These are phyloP conservation scores for Lateolabrax maculatus DNA, from an alignment of 2,797 vertebrate species.

Conservation along the genomic window DNA sequence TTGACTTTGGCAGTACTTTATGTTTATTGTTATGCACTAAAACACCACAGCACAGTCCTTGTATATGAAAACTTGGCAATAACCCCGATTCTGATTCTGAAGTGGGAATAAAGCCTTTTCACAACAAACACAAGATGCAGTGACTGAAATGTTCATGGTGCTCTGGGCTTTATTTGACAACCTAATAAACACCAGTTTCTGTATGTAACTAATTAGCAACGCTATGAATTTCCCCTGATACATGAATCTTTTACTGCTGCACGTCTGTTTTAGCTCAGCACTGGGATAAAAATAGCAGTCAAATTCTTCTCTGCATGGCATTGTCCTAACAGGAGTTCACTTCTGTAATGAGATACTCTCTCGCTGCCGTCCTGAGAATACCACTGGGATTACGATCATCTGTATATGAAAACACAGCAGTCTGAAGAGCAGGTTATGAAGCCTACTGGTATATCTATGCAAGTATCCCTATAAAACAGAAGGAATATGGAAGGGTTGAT, in stretches of 20 bases:
- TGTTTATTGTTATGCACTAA: no score
- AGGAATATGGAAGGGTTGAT: neutral
- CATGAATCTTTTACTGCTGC: constrained; percentile 8
- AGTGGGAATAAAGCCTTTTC: neutral
- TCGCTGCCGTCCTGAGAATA: constrained; percentile 21
- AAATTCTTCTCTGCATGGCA: constrained; percentile 40
- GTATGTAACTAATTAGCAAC: neutral
- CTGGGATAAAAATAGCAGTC: constrained; percentile 63
- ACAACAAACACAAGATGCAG: neutral
- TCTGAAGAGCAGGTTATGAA: neutral
- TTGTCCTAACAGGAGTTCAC: constrained; percentile 61
- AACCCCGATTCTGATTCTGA: no score
- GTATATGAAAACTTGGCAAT: no score
- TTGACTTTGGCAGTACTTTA: no score
- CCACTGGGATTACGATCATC: constrained; percentile 1
- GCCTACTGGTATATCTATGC: no score
- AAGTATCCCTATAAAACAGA: neutral
- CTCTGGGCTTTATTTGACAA: constrained; percentile 1
- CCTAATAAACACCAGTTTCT: neutral
- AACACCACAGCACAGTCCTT: no score
- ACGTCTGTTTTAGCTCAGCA: constrained; percentile 22
- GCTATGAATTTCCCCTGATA: neutral
- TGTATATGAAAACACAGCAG: neutral
- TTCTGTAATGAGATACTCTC: constrained; percentile 57
- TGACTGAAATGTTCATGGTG: neutral